Percentiles rank a stretch among this genome's conserved stretches.
phyloP scores from a whole-genome alignment of 2,888 invertebrate species.

The Phytoseiulus persimilis region DNA sequence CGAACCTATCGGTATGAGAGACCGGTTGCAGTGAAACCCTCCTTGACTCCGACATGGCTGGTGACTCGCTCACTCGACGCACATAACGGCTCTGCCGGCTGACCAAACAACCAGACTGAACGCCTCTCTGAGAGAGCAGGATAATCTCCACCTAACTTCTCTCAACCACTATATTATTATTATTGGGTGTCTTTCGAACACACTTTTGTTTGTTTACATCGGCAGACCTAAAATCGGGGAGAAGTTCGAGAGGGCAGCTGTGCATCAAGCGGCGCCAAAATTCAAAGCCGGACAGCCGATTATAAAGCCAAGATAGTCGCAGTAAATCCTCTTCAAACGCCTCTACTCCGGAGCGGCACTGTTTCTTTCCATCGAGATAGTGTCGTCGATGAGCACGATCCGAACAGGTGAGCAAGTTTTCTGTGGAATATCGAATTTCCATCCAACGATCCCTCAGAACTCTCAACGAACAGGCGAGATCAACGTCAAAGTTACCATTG shows the following conservation, averaged over 20 bases:
- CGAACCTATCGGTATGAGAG: slow-evolving; percentile 17
- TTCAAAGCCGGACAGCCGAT: not conserved
- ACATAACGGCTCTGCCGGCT: not conserved
- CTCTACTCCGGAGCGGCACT: no score
- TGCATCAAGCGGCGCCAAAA: not conserved
- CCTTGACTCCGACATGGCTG: slow-evolving; percentile 9
- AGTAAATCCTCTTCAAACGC: no score
- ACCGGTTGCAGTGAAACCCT: slow-evolving; percentile 24
- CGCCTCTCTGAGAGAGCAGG: not conserved
- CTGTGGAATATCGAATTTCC: no score
- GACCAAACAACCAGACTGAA: not conserved
- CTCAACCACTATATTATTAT: not conserved
- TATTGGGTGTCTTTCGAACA: not conserved
- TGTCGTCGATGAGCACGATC: no score
- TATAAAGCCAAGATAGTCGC: no score
- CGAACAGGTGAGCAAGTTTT: no score
- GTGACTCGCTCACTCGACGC: not conserved
- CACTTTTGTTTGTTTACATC: not conserved
- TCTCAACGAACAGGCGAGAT: no score
- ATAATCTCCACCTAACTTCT: not conserved
- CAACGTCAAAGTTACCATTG: no score
- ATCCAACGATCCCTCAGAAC: no score
- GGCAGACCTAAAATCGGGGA: not conserved
- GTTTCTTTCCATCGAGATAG: no score
- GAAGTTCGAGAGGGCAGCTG: not conserved